These are phyloP conservation scores for Nibea coibor DNA, from an alignment of 2,113 vertebrate species.

Conservation along the genomic window DNA sequence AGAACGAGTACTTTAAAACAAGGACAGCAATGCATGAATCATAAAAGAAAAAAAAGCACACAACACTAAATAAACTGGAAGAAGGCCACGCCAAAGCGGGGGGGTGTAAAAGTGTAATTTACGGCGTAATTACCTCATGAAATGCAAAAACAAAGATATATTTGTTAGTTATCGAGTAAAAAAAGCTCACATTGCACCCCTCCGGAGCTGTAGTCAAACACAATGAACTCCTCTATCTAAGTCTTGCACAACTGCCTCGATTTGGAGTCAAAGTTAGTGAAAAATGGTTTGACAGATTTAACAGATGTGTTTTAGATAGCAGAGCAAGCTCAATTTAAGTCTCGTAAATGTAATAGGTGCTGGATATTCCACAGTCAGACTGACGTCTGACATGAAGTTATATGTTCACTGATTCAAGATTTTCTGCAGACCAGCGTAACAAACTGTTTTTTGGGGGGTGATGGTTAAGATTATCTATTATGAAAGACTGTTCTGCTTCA, in stretches of 20 bases:
- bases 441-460: constrained; percentile 27
- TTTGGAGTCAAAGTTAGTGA: constrained; percentile 2
- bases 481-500: no score
- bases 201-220: neutral
- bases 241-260: neutral
- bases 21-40: neutral
- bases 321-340: constrained; percentile 19
- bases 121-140: neutral
- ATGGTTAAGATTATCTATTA: constrained; percentile 49
- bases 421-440: constrained; percentile 12
- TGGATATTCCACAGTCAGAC: constrained; percentile 51
- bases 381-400: constrained; percentile 43
- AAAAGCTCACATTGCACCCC: neutral
- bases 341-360: constrained; percentile 27
- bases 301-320: constrained; percentile 28
- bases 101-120: neutral
- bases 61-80: neutral
- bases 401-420: constrained; percentile 41
- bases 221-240: neutral
- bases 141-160: neutral
- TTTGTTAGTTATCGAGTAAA: neutral
- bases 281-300: constrained; percentile 15
- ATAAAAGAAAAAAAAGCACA: neutral
- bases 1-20: no score
- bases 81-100: neutral